Conservation (phyloP, 2,888 invertebrate genomes). For the Drosophila neotestacea region DNA sequence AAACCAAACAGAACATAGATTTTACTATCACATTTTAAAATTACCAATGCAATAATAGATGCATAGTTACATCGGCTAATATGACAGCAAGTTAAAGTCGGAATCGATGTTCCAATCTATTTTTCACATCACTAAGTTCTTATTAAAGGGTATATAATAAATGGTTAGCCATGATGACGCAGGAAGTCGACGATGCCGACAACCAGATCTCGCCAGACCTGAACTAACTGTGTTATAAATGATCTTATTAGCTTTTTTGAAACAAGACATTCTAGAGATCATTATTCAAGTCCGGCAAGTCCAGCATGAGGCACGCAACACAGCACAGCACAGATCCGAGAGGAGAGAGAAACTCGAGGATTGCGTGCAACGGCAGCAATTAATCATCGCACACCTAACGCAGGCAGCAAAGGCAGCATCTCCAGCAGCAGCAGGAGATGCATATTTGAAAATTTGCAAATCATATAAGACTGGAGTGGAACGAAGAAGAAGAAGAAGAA, state of each 20-base stretch:
- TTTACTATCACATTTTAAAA: too few species aligned
- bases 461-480: conserved; percentile 60
- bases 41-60: too few species aligned
- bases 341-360: conserved; percentile 37
- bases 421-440: conserved; percentile 70
- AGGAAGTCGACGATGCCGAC: conserved; percentile 65
- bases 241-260: conserved; percentile 82
- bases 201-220: conserved; percentile 43
- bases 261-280: conserved; percentile 79
- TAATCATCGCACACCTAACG: conserved; percentile 77
- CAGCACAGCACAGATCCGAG: not conserved
- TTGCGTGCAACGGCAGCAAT: conserved; percentile 77
- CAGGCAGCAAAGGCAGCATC: conserved; percentile 46
- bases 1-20: too few species aligned
- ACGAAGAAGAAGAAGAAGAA: too few species aligned
- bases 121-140: too few species aligned
- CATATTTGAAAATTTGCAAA: conserved; percentile 80
- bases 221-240: conserved; percentile 81
- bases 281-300: conserved; percentile 67
- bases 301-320: conserved; percentile 10
- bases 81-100: too few species aligned
- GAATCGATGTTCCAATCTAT: too few species aligned
- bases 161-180: conserved; percentile 57
- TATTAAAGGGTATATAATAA: conserved; percentile 39
- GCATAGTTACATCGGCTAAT: too few species aligned